phyloP scores from a whole-genome alignment of 2,797 vertebrate genomes.

The Mus caroli region DNA sequence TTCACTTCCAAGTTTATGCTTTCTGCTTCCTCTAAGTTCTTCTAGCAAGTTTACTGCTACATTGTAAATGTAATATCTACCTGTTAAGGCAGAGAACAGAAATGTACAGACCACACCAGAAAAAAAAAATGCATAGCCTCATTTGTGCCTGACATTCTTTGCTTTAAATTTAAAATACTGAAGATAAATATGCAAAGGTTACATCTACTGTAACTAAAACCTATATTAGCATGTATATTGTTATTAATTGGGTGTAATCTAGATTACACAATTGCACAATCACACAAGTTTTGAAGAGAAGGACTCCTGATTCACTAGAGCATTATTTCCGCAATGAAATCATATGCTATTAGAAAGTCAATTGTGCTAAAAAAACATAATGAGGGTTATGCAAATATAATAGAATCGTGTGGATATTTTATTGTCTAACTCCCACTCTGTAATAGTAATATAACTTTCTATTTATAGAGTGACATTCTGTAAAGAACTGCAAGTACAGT shows the following conservation, averaged over 20 bases:
- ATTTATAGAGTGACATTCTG: constrained; percentile 33
- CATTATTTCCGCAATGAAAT: neutral
- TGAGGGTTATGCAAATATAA: constrained; percentile 46
- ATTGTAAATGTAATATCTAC: constrained; percentile 14
- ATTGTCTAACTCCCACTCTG: neutral
- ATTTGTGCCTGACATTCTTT: neutral
- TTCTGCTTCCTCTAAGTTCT: neutral
- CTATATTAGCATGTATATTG: constrained; percentile 41
- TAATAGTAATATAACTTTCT: constrained; percentile 46
- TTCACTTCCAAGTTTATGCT: neutral
- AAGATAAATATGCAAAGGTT: neutral
- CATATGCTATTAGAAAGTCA: constrained; percentile 47
- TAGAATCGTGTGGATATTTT: neutral
- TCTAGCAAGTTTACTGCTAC: constrained; percentile 24
- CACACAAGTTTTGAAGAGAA: neutral
- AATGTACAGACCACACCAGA: neutral
- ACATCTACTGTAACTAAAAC: constrained; percentile 18
- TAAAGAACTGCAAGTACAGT: constrained; percentile 9
- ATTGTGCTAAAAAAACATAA: constrained; percentile 48
- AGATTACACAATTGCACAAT: constrained; percentile 52
- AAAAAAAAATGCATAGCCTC: neutral
- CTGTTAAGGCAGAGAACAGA: neutral
- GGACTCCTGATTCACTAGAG: neutral
- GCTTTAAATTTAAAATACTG: neutral
- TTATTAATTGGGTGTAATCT: constrained; percentile 33